Base-by-base conservation (phyloP, 2,113 vertebrate species). In the Perca schrenkii region DNA sequence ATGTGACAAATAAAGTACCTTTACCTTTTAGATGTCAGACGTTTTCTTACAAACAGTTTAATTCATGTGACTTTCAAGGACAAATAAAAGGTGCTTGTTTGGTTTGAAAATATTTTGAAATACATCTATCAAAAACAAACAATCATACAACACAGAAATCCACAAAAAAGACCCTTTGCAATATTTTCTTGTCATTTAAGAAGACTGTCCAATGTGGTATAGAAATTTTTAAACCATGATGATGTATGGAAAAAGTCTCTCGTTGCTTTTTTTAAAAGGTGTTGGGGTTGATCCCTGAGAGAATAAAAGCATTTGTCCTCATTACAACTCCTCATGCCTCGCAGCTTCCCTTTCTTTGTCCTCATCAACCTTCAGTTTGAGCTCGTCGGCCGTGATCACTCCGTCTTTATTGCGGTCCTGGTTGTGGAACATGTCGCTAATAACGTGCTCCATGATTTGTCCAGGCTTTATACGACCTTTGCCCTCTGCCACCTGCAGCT, bases 401-500 rank as follows among this genome's bases (percentile, higher is more conserved):
- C 97, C 97, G 0, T 99, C 98, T 67, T 96, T 94, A 89, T 99
- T 97, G 68, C 98, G 93, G 93, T 99, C 98, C 94, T 99, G 98
- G 92, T 99, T 99, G 57, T 43, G 86, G 87, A 99, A 99, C 98
- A 99, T 99, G 94, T 99, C 97, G 0, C 63, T 8, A 0, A 99
- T 95, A 17, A 97, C 93, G 19, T 94, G 94, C 46, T 97, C 96
- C 0, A 96, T 94, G 47, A 96, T 95, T 4, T 94, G 88, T 56
- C 97, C 94, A 1, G 98, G 98, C 91, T 96, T 94, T 65, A 98
- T 95, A 2, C 97, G 97, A 6, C 98, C 98, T 82, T 97, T 98
- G 43, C 97, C 97, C 74, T 97, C 96, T 0, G 84, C 89, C 77
- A 97, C 96, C 90, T 99, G 98, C 60, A 91, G 86, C 90, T 96